Evolutionary conservation across 2,113 vertebrate genomes (phyloP).

Genomic region (Pteronura brasiliensis): DNA sequence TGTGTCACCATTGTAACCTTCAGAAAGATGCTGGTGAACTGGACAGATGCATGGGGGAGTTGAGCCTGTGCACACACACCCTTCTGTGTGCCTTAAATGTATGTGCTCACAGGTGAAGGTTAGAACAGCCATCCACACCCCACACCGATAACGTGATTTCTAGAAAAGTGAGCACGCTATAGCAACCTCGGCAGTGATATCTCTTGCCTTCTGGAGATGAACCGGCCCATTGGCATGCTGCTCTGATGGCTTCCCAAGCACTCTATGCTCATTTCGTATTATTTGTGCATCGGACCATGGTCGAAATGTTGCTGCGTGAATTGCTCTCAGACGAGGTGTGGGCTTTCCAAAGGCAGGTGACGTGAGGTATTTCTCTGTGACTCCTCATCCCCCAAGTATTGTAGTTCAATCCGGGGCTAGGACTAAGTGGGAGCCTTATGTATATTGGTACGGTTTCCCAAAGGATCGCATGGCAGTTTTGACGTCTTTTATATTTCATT

Average conservation of each 20-base stretch:
- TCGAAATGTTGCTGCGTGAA: not conserved
- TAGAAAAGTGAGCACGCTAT: not conserved
- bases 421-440: not conserved
- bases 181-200: not conserved
- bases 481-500: not conserved
- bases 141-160: not conserved
- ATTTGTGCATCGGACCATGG: no score
- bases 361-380: not conserved
- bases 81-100: rapidly evolving
- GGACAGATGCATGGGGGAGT: rapidly evolving
- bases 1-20: not conserved
- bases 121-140: not conserved
- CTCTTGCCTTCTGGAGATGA: not conserved
- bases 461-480: not conserved
- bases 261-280: not conserved
- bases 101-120: not conserved
- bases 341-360: not conserved
- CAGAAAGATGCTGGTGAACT: not conserved
- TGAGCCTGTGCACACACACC: not conserved
- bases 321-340: not conserved
- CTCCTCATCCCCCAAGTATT: not conserved
- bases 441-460: not conserved
- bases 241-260: not conserved
- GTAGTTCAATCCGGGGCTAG: not conserved
- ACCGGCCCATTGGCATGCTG: not conserved